A percentile compares a stretch with the other conserved stretches of the same genome.
phyloP scores from a whole-genome alignment of 30 jellyfish, hydroid and myxozoan genomes.

The Hydra vulgaris region DNA sequence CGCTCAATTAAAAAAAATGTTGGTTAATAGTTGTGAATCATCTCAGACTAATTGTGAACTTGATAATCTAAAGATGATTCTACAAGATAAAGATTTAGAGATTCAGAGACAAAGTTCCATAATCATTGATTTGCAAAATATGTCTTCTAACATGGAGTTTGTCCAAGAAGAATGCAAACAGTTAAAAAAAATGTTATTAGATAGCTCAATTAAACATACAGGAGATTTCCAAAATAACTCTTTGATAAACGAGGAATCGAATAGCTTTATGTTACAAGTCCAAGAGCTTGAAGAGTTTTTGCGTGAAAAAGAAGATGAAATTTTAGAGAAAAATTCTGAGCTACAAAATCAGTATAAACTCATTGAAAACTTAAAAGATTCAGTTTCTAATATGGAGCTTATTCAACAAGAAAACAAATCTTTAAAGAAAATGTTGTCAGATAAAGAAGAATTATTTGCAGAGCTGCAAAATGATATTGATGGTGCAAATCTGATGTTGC shows the following conservation, averaged over 20 bases:
- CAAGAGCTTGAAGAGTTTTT: constrained; percentile 29
- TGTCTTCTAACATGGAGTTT: constrained; percentile 30
- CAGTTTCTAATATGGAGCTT: constrained; percentile 27
- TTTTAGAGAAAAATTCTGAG: not conserved
- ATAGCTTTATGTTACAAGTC: constrained; percentile 33
- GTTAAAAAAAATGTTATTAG: constrained; percentile 15
- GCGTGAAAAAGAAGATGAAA: constrained; percentile 21
- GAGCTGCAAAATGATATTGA: constrained; percentile 33
- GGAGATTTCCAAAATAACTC: not conserved
- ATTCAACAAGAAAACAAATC: constrained; percentile 21
- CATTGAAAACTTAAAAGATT: constrained; percentile 7
- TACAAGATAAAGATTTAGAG: constrained; percentile 20
- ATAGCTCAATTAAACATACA: not conserved
- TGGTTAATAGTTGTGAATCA: not conserved
- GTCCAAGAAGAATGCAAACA: constrained; percentile 38
- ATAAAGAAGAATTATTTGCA: constrained; percentile 8
- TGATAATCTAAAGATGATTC: not conserved
- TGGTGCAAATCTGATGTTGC: constrained; percentile 20
- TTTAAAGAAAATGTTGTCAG: constrained; percentile 15
- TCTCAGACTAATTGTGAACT: not conserved
- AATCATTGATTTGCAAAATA: constrained; percentile 20
- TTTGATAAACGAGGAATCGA: not conserved
- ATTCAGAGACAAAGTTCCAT: constrained; percentile 5
- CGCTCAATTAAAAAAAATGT: constrained; percentile 20
- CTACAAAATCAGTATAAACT: constrained; percentile 5